Evolutionary conservation across 2,113 vertebrate genomes (phyloP), one percentile per base, ranked within the genome.

Genomic region (Sceloporus tristichus): DNA sequence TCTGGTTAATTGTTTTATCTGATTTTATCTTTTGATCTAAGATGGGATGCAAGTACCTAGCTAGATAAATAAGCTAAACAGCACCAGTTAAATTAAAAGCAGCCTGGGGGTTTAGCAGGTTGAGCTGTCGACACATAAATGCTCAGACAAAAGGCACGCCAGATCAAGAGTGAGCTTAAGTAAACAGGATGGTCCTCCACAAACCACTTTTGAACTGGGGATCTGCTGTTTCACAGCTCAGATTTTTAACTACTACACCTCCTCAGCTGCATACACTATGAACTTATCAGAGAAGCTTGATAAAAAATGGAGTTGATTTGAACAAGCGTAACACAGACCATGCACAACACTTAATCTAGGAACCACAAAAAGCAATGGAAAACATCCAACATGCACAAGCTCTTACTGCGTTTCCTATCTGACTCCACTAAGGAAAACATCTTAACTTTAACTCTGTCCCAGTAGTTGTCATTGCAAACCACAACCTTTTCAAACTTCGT

Each of bases 391-490:
- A 27, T 5, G 34, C 23, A 6, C 11, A 23, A 21, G 19, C 14
- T 74, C 6, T 29, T 54, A 62, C 42, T 29, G 16, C 59, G 9
- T 59, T 59, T 71, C 25, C 42, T 70, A 6, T 21, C 9, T 16
- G 29, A 54, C 40, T 23, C 56, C 11, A 11, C 13, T 9, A 74
- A 77, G 71, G 0, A 82, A 87, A 83, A 16, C 40, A 83, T 21
- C n/a, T 18, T 53, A 77, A 82, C 73, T 82, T 87, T 73, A 13
- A 62, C 38, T 40, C n/a, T 38, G 29, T 38, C 71, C 71, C 87
- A 19, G 0, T 0, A 29, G 42, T 8, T 76, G 59, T 18, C 9
- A n/a, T 54, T 59, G 38, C 13, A 16, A 88, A 42, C 29, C 21
- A 10, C 56, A 54, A 5, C 29, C 3, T 11, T 76, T 76, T 14